Evolutionary conservation across 2,888 invertebrate genomes (phyloP), one percentile per base, ranked within the genome.

Genomic region (Polydesmus complanatus): DNA sequence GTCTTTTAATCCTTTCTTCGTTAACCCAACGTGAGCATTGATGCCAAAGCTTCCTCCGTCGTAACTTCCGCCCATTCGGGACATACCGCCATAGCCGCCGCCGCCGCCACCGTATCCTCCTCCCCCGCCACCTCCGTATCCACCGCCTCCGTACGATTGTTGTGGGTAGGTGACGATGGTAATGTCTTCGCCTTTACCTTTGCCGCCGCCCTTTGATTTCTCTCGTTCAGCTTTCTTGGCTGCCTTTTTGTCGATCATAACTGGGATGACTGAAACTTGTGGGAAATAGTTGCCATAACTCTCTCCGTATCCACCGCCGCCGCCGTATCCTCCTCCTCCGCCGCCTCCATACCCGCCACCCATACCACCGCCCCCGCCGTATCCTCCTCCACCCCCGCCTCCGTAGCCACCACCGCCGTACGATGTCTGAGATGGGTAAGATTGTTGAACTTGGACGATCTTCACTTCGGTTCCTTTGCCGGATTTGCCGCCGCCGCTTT

Each of bases 241-340:
- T 1, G 55, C 60, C 48, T 60, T 60, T 25, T 22, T 60, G 37
- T 61, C 61, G 48, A 61, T 61, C 61, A 61, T 61, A 26, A 61
- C 61, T 26, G 61, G 61, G 11, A 61, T 52, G 0, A 61, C 61
- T n/a, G 49, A 51, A 3, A 61, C 61, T 47, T 61, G 56, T 5
- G 61, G 61, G 52, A 60, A 60, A 47, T 60, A 60, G 3, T 60
- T 48, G 56, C 60, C 56, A 50, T 60, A 60, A 2, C 25, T 21
- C 2, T 49, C 56, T 19, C 56, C 54, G 11, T 54, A 55, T 2
- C 60, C 60, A 19, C 55, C 54, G 48, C 55, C 55, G 18, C 60
- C 60, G 27, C 60, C 60, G 47, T 47, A 47, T 27, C 54, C 55
- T 14, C 23, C 18, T 47, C 55, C 55, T 27, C 59, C 59, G 22